Percentiles rank a stretch among this genome's conserved stretches.
Conservation (phyloP, 2,888 invertebrate genomes). For the Brachyptera putata region DNA sequence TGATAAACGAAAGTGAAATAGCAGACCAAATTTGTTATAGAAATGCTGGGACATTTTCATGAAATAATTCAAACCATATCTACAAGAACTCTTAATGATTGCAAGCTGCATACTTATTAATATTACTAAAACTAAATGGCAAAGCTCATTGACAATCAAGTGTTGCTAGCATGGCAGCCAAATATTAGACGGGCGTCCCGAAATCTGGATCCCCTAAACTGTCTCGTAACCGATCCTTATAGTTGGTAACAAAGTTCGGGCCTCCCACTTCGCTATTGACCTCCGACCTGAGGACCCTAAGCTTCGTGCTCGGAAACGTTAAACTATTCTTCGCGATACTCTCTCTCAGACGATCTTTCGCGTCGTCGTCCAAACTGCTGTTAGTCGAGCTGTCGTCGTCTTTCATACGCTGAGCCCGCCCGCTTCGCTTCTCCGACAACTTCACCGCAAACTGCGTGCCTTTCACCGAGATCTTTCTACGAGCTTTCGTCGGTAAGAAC, state of each 20-base stretch:
- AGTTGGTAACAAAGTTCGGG: conserved; percentile 18
- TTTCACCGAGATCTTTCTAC: conserved; percentile 17
- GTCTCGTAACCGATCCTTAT: conserved; percentile 39
- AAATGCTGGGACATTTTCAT: too few species aligned
- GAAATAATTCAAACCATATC: too few species aligned
- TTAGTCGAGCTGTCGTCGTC: conserved; percentile 20
- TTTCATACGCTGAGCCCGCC: conserved; percentile 28
- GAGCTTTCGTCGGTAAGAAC: conserved; percentile 6
- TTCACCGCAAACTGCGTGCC: conserved; percentile 19
- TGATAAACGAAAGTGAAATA: too few species aligned
- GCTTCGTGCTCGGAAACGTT: conserved; percentile 4
- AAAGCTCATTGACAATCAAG: too few species aligned
- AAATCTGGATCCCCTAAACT: conserved; percentile 65
- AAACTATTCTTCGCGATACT: neutral
- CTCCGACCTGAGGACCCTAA: conserved; percentile 17
- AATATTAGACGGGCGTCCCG: conserved; percentile 59
- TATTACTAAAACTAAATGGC: too few species aligned
- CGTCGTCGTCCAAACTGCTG: conserved; percentile 29
- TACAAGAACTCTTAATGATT: too few species aligned
- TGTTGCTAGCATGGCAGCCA: too few species aligned
- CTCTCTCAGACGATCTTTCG: conserved; percentile 1
- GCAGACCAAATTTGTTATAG: too few species aligned
- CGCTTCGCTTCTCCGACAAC: conserved; percentile 28
- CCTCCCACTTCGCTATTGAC: conserved; percentile 16
- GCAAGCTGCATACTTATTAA: too few species aligned